Percentiles rank a stretch among this genome's conserved stretches.
phyloP scores from a whole-genome alignment of 2,113 vertebrate genomes.

The Osmerus mordax region DNA sequence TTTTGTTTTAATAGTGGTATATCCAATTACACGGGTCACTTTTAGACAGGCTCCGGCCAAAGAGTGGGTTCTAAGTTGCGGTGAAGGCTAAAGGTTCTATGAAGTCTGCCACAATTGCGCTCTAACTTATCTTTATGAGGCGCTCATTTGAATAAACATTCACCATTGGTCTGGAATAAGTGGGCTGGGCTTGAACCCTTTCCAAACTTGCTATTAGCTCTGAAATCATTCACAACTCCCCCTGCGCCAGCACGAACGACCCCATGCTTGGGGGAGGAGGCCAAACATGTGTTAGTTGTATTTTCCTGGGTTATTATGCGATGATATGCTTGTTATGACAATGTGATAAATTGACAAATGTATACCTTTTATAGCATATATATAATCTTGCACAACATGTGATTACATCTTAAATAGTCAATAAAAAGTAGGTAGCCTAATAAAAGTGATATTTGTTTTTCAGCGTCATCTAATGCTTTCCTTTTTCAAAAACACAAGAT shows the following conservation, averaged over 20 bases:
- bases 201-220: constrained; percentile 1
- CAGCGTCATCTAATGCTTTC: too few relatives aligned
- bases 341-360: neutral
- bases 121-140: constrained; percentile 66
- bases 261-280: neutral
- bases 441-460: too few relatives aligned
- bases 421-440: too few relatives aligned
- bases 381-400: too few relatives aligned
- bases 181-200: constrained; percentile 50
- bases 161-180: constrained; percentile 59
- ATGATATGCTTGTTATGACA: neutral
- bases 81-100: constrained; percentile 39
- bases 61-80: neutral
- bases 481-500: too few relatives aligned
- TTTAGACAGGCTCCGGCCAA: neutral
- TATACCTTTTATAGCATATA: too few relatives aligned
- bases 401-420: too few relatives aligned
- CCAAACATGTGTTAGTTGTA: neutral
- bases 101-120: constrained; percentile 56
- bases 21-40: constrained; percentile 36
- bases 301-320: neutral
- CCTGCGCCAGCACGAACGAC: neutral
- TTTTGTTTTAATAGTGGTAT: neutral
- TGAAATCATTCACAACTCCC: constrained; percentile 32
- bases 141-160: constrained; percentile 63